These are phyloP conservation scores for Folsomia manolachei DNA, from an alignment of 2,888 invertebrate species.

Conservation along the genomic window DNA sequence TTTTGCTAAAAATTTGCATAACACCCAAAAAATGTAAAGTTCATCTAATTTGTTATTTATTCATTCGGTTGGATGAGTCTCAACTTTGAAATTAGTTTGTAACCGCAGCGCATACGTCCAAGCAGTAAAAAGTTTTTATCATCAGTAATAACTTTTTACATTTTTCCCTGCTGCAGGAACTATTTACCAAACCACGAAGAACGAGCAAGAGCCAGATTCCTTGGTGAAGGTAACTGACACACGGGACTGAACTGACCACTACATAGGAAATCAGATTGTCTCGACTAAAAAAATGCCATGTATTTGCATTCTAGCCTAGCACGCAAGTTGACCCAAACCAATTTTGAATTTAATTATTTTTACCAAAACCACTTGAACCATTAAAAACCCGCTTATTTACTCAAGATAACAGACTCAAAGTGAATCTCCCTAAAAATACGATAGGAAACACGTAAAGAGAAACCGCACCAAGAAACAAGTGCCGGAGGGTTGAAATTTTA, in stretches of 20 bases:
- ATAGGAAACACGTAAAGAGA: not conserved
- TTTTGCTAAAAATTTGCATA: not conserved
- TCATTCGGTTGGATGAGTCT: not conserved
- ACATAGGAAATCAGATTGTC: not conserved
- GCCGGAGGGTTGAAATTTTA: not conserved
- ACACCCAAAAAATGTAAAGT: not conserved
- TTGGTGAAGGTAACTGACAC: not conserved
- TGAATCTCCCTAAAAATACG: not conserved
- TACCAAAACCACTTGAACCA: not conserved
- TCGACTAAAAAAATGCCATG: not conserved
- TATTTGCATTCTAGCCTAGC: too few species aligned
- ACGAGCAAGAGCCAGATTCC: not conserved
- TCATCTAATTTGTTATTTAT: not conserved
- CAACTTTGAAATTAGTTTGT: not conserved
- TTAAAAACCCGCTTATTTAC: not conserved
- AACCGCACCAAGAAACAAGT: not conserved
- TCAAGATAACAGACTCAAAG: not conserved
- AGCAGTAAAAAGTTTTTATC: not conserved
- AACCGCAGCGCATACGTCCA: not conserved
- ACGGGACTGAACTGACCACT: not conserved
- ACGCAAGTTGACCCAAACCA: not conserved
- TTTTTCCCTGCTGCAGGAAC: not conserved
- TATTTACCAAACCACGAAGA: not conserved
- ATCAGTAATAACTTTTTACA: not conserved
- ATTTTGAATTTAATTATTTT: not conserved